Conservation (phyloP, 2,888 invertebrate genomes). For the Crioceris asparagi region DNA sequence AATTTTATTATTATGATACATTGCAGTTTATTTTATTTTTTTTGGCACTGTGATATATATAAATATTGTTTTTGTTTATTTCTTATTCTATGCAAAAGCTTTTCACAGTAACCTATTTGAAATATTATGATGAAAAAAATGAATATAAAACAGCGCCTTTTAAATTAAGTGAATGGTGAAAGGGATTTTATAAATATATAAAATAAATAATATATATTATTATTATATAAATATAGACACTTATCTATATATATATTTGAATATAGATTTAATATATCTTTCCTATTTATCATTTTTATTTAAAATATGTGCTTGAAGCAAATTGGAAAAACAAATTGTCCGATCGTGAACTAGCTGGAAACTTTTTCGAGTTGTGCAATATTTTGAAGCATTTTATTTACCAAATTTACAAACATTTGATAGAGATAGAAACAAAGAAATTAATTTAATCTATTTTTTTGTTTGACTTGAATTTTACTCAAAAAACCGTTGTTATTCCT, state of each 20-base stretch:
- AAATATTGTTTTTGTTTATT: constrained; percentile 11
- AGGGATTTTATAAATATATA: constrained; percentile 22
- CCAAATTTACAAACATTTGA: too few species aligned
- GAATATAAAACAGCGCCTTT: too few species aligned
- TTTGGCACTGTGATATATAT: constrained; percentile 35
- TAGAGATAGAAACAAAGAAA: too few species aligned
- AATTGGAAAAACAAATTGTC: too few species aligned
- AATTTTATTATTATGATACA: too few species aligned
- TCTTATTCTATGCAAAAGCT: constrained; percentile 17
- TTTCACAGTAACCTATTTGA: too few species aligned
- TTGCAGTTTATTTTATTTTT: constrained; percentile 21
- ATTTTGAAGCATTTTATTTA: too few species aligned
- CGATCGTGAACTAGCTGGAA: too few species aligned
- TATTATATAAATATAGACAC: too few species aligned
- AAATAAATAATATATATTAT: constrained; percentile 15
- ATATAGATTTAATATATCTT: constrained; percentile 20
- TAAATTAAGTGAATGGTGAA: constrained; percentile 27
- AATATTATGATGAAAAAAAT: too few species aligned
- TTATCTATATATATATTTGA: constrained; percentile 14
- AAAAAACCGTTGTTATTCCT: background rate
- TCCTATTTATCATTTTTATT: background rate
- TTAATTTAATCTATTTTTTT: too few species aligned
- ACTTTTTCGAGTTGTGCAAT: background rate
- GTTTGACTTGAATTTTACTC: background rate
- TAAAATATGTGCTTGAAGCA: background rate